Evolutionary conservation across 2,888 invertebrate genomes (phyloP), one percentile per base, ranked within the genome.

Genomic region (Cremastinae sp.): DNA sequence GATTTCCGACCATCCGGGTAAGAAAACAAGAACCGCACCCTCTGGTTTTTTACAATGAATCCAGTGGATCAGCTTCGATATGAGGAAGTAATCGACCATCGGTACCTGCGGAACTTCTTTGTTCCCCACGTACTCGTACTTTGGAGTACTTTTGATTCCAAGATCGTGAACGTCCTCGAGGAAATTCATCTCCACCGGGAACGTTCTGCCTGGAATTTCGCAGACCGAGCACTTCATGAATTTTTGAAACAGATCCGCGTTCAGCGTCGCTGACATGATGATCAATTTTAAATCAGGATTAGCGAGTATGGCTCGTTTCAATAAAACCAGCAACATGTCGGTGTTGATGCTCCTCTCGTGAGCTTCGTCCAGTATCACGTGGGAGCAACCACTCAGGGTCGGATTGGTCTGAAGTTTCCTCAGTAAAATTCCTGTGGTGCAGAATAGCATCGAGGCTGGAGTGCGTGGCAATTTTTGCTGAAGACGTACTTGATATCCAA

Each of bases 1-100:
- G 45, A 95, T 95, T 74, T 95, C 94, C 1, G 91, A 90, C 95
- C 95, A 95, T 10, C 95, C 95, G 12, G 95, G 95, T 5, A 95
- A 91, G 80, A 95, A 95, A 47, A 93, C 94, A 56, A 95, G 90
- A 81, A 95, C 94, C 0, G 94, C 94, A 0, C 95, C 95, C 53
- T 92, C 92, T 0, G 91, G 90, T 82, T 93, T 92, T 0, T 85
- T 90, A 8, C 83, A 86, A 59, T 93, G 91, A n/a, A 95, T 92
- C 77, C 92, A 91, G 79, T 90, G 87, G 80, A 95, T 91, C 9
- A 91, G 58, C 45, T 88, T 82, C 0, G 80, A 88, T 12, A 91
- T 90, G 89, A 93, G 92, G 69, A 91, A 90, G 79, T 91, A 90
- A 77, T 92, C 88, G 0, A 93, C 83, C 14, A 83, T 82, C 0